Percentiles rank a stretch among this genome's conserved stretches.
These are phyloP conservation scores for Nasonia giraulti DNA, from an alignment of 1,140 invertebrate species.

Conservation along the genomic window DNA sequence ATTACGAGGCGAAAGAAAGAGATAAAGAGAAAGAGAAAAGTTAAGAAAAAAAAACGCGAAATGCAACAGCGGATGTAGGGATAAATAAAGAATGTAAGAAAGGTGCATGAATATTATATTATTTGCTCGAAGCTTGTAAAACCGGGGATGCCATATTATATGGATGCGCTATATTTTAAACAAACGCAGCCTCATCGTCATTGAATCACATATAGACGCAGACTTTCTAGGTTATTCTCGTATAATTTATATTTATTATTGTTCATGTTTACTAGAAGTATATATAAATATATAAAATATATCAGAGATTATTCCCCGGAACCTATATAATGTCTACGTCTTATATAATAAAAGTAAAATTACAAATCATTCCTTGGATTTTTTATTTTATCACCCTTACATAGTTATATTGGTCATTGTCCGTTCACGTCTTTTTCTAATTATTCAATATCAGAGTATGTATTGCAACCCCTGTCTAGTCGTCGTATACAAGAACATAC, in stretches of 20 bases:
- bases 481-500: no score
- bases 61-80: conserved; percentile 37
- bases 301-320: conserved; percentile 71
- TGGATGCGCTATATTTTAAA: conserved; percentile 72
- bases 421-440: no score
- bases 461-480: no score
- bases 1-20: not conserved
- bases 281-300: conserved; percentile 66
- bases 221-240: conserved; percentile 69
- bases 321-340: conserved; percentile 68
- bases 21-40: conserved; percentile 20
- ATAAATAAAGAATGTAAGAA: conserved; percentile 47
- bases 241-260: conserved; percentile 74
- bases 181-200: conserved; percentile 66
- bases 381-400: not conserved
- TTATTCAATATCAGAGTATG: no score
- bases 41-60: conserved; percentile 48
- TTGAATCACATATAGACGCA: conserved; percentile 61
- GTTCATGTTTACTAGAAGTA: conserved; percentile 75
- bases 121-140: conserved; percentile 61
- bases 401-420: no score
- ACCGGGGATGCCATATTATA: conserved; percentile 66
- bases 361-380: not conserved
- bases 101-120: conserved; percentile 47
- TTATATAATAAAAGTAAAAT: conserved; percentile 57